Conservation (phyloP, 1,140 invertebrate genomes). For the Ditylenchus dipsaci region DNA sequence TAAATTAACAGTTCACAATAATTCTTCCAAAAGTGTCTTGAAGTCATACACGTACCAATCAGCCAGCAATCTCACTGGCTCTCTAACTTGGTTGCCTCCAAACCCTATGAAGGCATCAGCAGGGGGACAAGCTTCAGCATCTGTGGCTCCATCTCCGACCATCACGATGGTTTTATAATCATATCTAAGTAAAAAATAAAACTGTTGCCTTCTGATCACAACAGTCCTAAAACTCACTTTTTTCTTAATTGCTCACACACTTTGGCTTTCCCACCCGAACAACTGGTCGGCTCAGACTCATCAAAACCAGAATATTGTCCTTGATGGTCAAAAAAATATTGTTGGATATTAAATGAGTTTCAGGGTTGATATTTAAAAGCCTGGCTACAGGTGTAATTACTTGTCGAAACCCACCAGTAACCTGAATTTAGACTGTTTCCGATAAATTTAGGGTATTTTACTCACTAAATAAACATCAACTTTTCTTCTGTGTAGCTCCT, state of each 20-base stretch:
- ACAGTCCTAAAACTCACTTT: slow-evolving; percentile 59
- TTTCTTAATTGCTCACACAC: slow-evolving; percentile 77
- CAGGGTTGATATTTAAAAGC: slow-evolving; percentile 74
- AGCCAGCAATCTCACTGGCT: slow-evolving; percentile 65
- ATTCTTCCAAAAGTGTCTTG: background rate
- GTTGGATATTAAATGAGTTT: slow-evolving; percentile 80
- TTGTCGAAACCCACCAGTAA: slow-evolving; percentile 82
- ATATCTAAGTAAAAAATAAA: slow-evolving; percentile 33
- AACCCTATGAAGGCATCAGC: slow-evolving; percentile 74
- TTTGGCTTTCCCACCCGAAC: slow-evolving; percentile 73
- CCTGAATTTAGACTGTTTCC: slow-evolving; percentile 45
- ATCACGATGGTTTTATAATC: slow-evolving; percentile 77
- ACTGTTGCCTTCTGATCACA: no score
- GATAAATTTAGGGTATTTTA: background rate
- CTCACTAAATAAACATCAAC: slow-evolving; percentile 9
- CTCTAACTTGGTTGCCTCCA: slow-evolving; percentile 81
- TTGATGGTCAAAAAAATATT: slow-evolving; percentile 84
- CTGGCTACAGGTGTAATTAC: slow-evolving; percentile 81
- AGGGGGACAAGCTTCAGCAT: slow-evolving; percentile 87
- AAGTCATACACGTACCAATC: slow-evolving; percentile 10
- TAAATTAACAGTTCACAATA: background rate
- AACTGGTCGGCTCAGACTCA: slow-evolving; percentile 74
- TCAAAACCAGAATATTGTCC: slow-evolving; percentile 91
- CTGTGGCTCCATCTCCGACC: slow-evolving; percentile 91
- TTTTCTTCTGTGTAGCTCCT: background rate